phyloP scores from a whole-genome alignment of 2,113 vertebrate genomes.

The Prolemur simus region DNA sequence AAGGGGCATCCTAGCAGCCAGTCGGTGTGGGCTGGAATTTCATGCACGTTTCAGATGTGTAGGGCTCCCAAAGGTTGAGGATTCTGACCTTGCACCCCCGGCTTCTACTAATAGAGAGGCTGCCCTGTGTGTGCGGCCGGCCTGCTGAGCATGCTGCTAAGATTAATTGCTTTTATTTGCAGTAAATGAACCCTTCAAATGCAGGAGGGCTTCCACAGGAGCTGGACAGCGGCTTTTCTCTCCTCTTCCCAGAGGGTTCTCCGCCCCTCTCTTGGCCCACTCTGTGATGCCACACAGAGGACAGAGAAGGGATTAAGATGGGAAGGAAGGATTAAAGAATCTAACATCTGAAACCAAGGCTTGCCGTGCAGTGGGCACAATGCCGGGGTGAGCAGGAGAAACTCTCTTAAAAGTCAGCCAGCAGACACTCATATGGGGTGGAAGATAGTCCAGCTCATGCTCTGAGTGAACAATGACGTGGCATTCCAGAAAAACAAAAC shows the following conservation, averaged over 20 bases:
- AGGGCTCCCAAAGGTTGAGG: neutral
- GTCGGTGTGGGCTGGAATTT: no score
- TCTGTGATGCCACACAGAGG: neutral
- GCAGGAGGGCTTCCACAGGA: neutral
- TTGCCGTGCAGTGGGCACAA: rapidly evolving
- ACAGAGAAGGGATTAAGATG: neutral
- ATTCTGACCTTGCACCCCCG: neutral
- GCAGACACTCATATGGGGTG: rapidly evolving
- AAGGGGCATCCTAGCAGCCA: rapidly evolving
- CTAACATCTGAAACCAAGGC: neutral
- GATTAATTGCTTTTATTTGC: neutral
- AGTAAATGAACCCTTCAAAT: neutral
- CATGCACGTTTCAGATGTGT: rapidly evolving
- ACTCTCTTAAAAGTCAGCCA: neutral
- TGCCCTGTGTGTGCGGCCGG: neutral
- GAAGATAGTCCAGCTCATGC: neutral
- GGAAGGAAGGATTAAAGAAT: neutral
- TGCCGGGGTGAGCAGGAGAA: rapidly evolving
- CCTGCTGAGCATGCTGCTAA: rapidly evolving
- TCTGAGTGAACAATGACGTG: neutral
- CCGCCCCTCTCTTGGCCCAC: neutral
- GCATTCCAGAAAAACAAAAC: neutral
- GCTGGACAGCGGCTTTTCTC: neutral
- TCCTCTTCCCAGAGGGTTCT: neutral
- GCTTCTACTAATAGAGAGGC: neutral